phyloP scores from a whole-genome alignment of 1,140 invertebrate genomes.

The Ceratina calcarata region DNA sequence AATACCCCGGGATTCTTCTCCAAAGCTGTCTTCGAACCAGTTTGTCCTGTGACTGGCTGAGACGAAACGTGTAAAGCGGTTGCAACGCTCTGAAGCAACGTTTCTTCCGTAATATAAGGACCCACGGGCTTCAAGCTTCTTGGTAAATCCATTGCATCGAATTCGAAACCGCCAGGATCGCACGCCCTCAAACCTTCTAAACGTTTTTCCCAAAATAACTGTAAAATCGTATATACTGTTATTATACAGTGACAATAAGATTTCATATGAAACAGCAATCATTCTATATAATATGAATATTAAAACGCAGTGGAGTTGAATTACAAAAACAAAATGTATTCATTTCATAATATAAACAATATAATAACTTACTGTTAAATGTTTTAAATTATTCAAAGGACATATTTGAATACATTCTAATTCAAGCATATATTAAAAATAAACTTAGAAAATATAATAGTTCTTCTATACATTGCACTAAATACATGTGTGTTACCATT shows the following conservation, averaged over 20 bases:
- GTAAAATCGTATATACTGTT: conserved; percentile 57
- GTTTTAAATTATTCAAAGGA: neutral
- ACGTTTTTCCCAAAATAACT: conserved; percentile 98
- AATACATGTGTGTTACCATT: neutral
- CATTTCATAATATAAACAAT: conserved; percentile 6
- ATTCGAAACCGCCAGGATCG: conserved; percentile 90
- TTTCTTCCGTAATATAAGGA: conserved; percentile 94
- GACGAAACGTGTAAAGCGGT: conserved; percentile 91
- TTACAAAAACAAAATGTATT: conserved; percentile 28
- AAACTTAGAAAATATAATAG: conserved; percentile 16
- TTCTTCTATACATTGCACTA: neutral
- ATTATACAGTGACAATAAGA: neutral
- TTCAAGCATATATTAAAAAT: neutral
- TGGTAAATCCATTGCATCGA: conserved; percentile 91
- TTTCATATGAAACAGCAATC: neutral
- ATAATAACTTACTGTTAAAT: conserved; percentile 15
- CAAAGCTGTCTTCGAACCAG: conserved; percentile 89
- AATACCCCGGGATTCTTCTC: conserved; percentile 97
- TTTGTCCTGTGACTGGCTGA: conserved; percentile 94
- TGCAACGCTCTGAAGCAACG: conserved; percentile 93
- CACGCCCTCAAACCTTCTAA: conserved; percentile 94
- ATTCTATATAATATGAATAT: neutral
- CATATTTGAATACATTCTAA: neutral
- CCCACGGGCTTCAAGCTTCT: conserved; percentile 94
- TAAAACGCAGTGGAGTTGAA: conserved; percentile 15